Percentiles rank a stretch among this genome's conserved stretches.
Conservation (phyloP, 2,888 invertebrate species). For the Mamestra brassicae region DNA sequence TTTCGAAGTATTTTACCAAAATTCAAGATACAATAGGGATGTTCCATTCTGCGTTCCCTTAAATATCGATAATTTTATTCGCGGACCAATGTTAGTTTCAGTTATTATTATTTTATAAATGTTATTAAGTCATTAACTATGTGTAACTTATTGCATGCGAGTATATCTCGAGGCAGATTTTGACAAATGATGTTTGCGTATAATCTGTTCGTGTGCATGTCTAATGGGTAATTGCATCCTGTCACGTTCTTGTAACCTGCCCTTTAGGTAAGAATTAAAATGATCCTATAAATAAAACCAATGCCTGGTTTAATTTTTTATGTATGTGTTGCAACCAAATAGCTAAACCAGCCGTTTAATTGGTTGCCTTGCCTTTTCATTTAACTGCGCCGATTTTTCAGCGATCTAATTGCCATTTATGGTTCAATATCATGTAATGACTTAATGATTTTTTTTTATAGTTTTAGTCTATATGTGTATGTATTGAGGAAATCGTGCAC, state of each 20-base stretch:
- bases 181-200: slow-evolving; percentile 17
- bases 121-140: not conserved
- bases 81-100: not conserved
- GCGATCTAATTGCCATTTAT: too few relatives aligned
- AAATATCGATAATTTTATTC: slow-evolving; percentile 11
- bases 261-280: not conserved
- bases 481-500: not conserved
- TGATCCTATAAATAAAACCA: not conserved
- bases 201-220: not conserved
- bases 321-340: too few relatives aligned
- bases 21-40: not conserved
- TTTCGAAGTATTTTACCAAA: not conserved
- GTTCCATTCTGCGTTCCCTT: not conserved
- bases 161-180: slow-evolving; percentile 3
- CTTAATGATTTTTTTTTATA: too few relatives aligned
- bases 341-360: too few relatives aligned
- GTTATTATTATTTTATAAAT: not conserved
- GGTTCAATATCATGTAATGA: too few relatives aligned
- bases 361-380: too few relatives aligned
- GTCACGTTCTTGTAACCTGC: slow-evolving; percentile 8
- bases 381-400: too few relatives aligned
- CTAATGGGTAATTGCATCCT: slow-evolving; percentile 31
- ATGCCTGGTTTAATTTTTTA: not conserved
- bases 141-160: slow-evolving; percentile 2
- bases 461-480: not conserved